Evolutionary conservation across 37 sponge, comb jelly and placozoan genomes (phyloP), one percentile per base, ranked within the genome.

Genomic region (Chondrosia reniformis): DNA sequence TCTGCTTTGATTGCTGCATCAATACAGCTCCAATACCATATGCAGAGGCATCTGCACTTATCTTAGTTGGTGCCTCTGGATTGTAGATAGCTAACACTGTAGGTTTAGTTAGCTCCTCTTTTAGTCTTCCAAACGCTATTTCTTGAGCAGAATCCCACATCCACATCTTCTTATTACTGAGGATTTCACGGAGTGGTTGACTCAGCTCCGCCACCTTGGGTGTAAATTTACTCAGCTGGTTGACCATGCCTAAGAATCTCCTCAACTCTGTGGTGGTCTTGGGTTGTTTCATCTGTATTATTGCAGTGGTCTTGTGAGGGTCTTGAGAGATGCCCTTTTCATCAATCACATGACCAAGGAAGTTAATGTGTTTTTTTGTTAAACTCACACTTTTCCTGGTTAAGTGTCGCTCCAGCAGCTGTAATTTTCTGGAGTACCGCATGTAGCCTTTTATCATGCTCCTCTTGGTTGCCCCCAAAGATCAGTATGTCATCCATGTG

Each of bases 321-420:
- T 80, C 76, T 3, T 2, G 52, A 25, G 61, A 49, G 19, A 85
- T 79, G 22, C 80, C 76, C 5, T 72, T 27, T 33, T 9, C 38
- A 52, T 32, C 54, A 44, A 86, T 76, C 59, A 86, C 54, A 33
- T 86, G 86, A 3, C 81, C 86, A 24, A 86, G 42, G 41, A 72
- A 81, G 7, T 5, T 81, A 9, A 76, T 15, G 19, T 38, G 10
- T 17, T 55, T 41, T n/a, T 21, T 33, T 46, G n/a, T 24, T 46
- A 56, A 85, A 85, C 27, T 37, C 72, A 74, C 86, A 80, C 73
- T 85, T 85, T 27, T 73, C 59, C 33, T 27, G n/a, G 65, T 80
- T 85, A 8, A 80, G 54, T 4, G 73, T 85, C 5, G 62, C 79
- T 55, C 86, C 64, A n/a, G n/a, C n/a, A n/a, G n/a, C n/a, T n/a